Conservation (phyloP, 2,113 vertebrate genomes). For the Myotis brandtii region DNA sequence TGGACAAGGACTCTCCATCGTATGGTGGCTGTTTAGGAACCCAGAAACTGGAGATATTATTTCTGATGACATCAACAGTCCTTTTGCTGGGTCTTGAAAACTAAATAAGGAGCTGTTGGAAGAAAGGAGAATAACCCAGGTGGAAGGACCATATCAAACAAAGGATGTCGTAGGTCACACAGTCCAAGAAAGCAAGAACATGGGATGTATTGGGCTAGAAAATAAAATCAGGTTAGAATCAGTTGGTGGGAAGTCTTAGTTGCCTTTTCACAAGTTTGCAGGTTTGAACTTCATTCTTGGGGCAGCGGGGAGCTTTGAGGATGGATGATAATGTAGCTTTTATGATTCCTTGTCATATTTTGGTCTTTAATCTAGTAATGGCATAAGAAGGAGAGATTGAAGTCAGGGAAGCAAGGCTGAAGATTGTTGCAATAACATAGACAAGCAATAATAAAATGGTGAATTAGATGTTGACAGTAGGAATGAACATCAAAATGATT, state of each 20-base stretch:
- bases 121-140: background rate
- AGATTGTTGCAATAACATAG: background rate
- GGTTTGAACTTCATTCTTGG: constrained; percentile 7
- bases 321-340: background rate
- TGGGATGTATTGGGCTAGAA: background rate
- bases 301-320: background rate
- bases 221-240: background rate
- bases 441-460: background rate
- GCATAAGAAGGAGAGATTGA: background rate
- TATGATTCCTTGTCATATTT: background rate
- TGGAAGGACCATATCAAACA: background rate
- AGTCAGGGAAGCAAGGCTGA: background rate
- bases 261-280: constrained; percentile 18
- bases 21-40: background rate
- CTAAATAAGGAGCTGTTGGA: background rate
- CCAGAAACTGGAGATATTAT: background rate
- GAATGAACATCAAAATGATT: constrained; percentile 26
- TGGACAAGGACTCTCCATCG: background rate
- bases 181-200: background rate
- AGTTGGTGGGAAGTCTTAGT: background rate
- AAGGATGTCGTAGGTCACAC: background rate
- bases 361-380: background rate
- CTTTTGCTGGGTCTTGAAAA: background rate
- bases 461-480: background rate
- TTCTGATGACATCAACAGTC: background rate